phyloP scores from a whole-genome alignment of 1,140 invertebrate species.

The Schmidtea mediterranea region DNA sequence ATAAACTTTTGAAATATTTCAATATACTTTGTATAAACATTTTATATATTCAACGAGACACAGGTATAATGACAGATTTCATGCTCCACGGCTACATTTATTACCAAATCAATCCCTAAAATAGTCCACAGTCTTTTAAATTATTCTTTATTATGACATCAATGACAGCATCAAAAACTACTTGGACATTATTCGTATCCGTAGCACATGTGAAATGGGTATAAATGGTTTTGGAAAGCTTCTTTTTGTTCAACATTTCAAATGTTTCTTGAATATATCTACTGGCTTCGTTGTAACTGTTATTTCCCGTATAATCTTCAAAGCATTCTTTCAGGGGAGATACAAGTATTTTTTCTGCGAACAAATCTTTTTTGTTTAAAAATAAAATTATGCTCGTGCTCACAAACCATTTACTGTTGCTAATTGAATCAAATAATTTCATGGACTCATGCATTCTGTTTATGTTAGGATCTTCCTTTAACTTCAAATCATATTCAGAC shows the following conservation, averaged over 20 bases:
- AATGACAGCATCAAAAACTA: slow-evolving; percentile 97
- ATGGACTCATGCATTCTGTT: slow-evolving; percentile 33
- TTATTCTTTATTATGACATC: slow-evolving; percentile 99
- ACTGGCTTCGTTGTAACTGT: slow-evolving; percentile 89
- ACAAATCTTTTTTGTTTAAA: slow-evolving; percentile 97
- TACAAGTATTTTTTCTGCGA: slow-evolving; percentile 45
- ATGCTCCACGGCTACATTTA: too few species aligned
- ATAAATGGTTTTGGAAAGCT: slow-evolving; percentile 87
- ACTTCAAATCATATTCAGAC: slow-evolving; percentile 45
- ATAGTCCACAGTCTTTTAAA: slow-evolving; percentile 82
- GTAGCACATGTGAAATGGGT: slow-evolving; percentile 99
- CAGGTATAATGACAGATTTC: too few species aligned
- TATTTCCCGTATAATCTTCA: slow-evolving; percentile 80
- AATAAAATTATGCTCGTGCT: slow-evolving; percentile 45
- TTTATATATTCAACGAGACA: too few species aligned
- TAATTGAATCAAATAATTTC: slow-evolving; percentile 33
- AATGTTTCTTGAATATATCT: slow-evolving; percentile 97
- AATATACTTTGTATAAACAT: too few species aligned
- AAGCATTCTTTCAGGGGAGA: slow-evolving; percentile 94
- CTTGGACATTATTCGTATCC: slow-evolving; percentile 98
- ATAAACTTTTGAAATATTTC: too few species aligned
- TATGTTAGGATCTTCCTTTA: slow-evolving; percentile 36
- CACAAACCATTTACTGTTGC: slow-evolving; percentile 31
- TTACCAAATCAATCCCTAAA: too few species aligned
- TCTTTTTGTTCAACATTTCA: slow-evolving; percentile 89